Base-by-base conservation (phyloP, 2,113 vertebrate species). In the Oplegnathus fasciatus region DNA sequence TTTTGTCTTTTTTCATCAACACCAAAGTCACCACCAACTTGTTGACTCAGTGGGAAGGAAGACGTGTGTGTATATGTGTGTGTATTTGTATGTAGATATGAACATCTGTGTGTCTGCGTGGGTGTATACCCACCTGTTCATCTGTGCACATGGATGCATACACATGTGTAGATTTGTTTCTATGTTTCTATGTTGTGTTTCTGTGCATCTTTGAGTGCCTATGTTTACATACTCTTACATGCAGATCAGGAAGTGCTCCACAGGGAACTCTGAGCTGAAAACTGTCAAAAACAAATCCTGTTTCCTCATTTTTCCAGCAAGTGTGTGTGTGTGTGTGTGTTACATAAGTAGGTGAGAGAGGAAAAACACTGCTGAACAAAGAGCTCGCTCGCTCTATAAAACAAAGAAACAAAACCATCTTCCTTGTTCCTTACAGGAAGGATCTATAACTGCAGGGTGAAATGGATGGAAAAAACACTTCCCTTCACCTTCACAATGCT, bases 1-100 rank as follows among this genome's bases (percentile, higher is more conserved):
- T 40, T 28, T 71, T 44, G 61, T 46, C 65, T 54, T 71, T 40
- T 57, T 58, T 30, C 22, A 57, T 73, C 72, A 66, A 69, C 71
- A 76, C 70, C 62, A 78, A 88, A 88, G 68, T 83, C 77, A 66
- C 66, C 83, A 72, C 24, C 69, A 71, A 86, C 78, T 84, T 92
- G 88, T 91, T 91, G 87, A 90, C 83, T 92, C 73, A 60, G 75
- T 72, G 57, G 85, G 87, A 88, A 87, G 89, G 87, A 92, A 88
- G 78, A 54, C 42, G 17, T 37, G 75, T 5, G 18, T 32, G 24
- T 65, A 11, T 34, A 46, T 11, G n/a, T 71, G 40, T 50, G 74
- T 44, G 48, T 73, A 60, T 85, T 57, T 83, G 50, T 71, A 57
- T 69, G 26, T n/a, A 64, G 52, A n/a, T 78, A 28, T 34, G 78